Evolutionary conservation across 2,113 vertebrate species (phyloP), one percentile per base, ranked within the genome.

Genomic region (Himantopus leucocephalus): DNA sequence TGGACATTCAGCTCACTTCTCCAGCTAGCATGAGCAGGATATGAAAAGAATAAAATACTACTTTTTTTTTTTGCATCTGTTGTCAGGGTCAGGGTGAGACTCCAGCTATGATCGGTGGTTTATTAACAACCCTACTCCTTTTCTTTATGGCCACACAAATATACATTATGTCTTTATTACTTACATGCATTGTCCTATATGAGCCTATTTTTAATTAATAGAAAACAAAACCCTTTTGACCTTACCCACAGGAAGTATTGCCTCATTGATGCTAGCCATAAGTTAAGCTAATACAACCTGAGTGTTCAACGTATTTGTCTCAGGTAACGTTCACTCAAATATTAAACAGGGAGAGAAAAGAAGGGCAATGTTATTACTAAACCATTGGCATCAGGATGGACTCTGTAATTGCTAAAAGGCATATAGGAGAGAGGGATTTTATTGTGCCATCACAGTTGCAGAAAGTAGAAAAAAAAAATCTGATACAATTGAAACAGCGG

Each of bases 121-220:
- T 93, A 22, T 68, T 79, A 86, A 85, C 71, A 77, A 72, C 14
- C 35, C 21, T 22, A 50, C 39, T 92, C 19, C 48, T 83, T 47
- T 87, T 77, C 35, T 72, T 86, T 85, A 90, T 26, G 37, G 67
- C 18, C 91, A 88, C 20, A 82, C 50, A 85, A 95, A 91, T 85
- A 81, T n/a, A 70, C 7, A 12, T 85, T 79, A 87, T 73, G 73
- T 79, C 92, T 96, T 94, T 89, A 73, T 91, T 88, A 87, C 80
- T 71, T 90, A 85, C 50, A 56, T 34, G 48, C 73, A 30, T 84
- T 85, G 45, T 85, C 48, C 60, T 34, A 53, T 58, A 73, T 29
- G 1, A 89, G 22, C 12, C 37, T 82, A 59, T 91, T 94, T 95
- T 92, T 97, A 97, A 97, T 78, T 94, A 94, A 94, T 82, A 95